Conservation (phyloP, 2,888 invertebrate genomes). For the Scrobipalpa atriplicella region DNA sequence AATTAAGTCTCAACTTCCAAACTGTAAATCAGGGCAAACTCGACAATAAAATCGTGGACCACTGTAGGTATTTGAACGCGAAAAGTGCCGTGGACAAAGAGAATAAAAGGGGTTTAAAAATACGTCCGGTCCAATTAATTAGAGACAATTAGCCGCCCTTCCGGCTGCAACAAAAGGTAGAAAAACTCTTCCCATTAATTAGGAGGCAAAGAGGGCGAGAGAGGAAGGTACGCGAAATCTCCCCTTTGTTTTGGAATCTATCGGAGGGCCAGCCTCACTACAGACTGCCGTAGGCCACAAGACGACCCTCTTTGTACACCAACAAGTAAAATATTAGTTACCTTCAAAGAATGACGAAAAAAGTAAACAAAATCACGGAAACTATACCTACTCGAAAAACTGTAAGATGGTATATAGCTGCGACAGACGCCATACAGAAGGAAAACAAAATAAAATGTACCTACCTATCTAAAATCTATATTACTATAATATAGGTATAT, state of each 20-base stretch:
- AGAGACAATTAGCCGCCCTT: slow-evolving; percentile 79
- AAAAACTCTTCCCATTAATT: slow-evolving; percentile 79
- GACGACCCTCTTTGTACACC: too few species aligned
- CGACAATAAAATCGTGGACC: slow-evolving; percentile 47
- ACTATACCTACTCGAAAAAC: too few species aligned
- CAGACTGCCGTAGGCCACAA: neutral
- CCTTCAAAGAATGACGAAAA: too few species aligned
- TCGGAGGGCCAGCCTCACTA: slow-evolving; percentile 45
- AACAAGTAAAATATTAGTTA: too few species aligned
- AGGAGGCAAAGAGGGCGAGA: slow-evolving; percentile 54
- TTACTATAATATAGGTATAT: too few species aligned
- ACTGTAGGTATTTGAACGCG: slow-evolving; percentile 48
- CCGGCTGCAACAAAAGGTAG: slow-evolving; percentile 75
- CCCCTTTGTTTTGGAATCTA: slow-evolving; percentile 60
- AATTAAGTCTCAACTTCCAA: slow-evolving; percentile 55
- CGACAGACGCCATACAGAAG: too few species aligned
- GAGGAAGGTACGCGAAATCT: slow-evolving; percentile 50
- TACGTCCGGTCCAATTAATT: slow-evolving; percentile 77
- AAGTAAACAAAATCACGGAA: too few species aligned
- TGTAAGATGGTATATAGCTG: too few species aligned
- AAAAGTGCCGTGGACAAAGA: slow-evolving; percentile 55
- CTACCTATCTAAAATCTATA: too few species aligned
- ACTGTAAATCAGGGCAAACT: slow-evolving; percentile 56
- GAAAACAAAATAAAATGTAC: too few species aligned
- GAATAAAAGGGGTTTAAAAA: slow-evolving; percentile 71